phyloP scores from a whole-genome alignment of 2,888 invertebrate species.

The Ectobius pallidus region DNA sequence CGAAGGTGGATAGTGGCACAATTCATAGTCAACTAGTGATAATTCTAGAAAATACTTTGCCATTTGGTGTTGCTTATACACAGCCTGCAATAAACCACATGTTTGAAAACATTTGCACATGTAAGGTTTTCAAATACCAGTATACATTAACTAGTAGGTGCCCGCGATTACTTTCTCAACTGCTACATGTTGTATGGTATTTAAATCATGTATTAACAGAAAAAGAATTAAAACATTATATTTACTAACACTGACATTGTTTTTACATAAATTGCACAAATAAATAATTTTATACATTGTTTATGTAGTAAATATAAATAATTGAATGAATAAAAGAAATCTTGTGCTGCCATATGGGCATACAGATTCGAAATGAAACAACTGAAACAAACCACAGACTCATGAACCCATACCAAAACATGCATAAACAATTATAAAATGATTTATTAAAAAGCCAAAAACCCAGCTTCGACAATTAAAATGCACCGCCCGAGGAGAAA shows the following conservation, averaged over 20 bases:
- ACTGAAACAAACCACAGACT: no score
- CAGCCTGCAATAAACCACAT: slow-evolving; percentile 63
- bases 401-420: background rate
- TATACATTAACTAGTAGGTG: background rate
- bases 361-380: no score
- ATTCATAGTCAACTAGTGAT: slow-evolving; percentile 77
- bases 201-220: no score
- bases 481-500: background rate
- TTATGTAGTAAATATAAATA: no score
- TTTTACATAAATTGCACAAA: no score
- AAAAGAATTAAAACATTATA: no score
- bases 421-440: background rate
- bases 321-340: no score
- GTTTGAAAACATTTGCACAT: background rate
- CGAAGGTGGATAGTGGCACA: slow-evolving; percentile 82
- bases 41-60: slow-evolving; percentile 93
- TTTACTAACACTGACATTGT: no score
- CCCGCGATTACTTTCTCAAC: no score
- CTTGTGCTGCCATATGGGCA: no score
- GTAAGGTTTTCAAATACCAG: background rate
- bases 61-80: slow-evolving; percentile 68
- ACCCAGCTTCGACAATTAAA: background rate
- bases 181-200: no score
- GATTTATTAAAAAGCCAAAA: background rate
- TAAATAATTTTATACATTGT: no score